Base-by-base conservation (phyloP, 1,140 invertebrate genomes). In the Leptinotarsa defecta region DNA sequence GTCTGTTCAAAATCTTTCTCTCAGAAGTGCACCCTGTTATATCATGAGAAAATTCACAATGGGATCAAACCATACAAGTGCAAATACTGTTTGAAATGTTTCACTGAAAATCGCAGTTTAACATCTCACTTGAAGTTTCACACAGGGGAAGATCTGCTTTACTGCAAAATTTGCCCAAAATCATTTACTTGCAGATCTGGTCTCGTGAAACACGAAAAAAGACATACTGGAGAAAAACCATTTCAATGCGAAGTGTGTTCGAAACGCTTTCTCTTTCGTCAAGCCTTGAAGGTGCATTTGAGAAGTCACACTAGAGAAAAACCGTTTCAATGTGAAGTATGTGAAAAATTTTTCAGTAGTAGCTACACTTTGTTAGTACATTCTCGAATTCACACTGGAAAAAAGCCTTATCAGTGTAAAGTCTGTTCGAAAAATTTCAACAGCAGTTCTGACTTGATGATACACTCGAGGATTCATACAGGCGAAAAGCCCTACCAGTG, bases 1-100 rank as follows among this genome's bases (percentile, higher is more conserved):
- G n/a, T 57, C 52, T 57, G 52, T 19, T 57, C 52, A 15, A 57
- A 57, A 57, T 19, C 52, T 8, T 19, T 49, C 34, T 17, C 15
- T 17, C 43, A 68, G 1, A 48, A 13, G 24, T 43, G 43, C 67
- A 68, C 19, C 3, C 17, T 19, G 24, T 19, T 57, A 75, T 48
- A 82, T 13, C 84, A 85, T 64, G 77, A 81, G 49, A 72, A 81
- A 43, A 82, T 82, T 17, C 94, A 95, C 78, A 94, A 92, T 0
- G 90, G 90, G 3, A 90, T 17, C 13, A 57, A 57, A 57, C n/a
- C n/a, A 57, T 57, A 57, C 17, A 15, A 57, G 52, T 57, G 52
- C 52, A 17, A 15, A 19, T 15, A 17, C n/a, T 57, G 52, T n/a
- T 57, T n/a, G n/a, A 57, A 57, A 57, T 17, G n/a, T 57, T 57